Percentiles rank a stretch among this genome's conserved stretches.
Evolutionary conservation across 1,140 invertebrate species (phyloP).

Genomic region (Drosophila sturtevanti): DNA sequence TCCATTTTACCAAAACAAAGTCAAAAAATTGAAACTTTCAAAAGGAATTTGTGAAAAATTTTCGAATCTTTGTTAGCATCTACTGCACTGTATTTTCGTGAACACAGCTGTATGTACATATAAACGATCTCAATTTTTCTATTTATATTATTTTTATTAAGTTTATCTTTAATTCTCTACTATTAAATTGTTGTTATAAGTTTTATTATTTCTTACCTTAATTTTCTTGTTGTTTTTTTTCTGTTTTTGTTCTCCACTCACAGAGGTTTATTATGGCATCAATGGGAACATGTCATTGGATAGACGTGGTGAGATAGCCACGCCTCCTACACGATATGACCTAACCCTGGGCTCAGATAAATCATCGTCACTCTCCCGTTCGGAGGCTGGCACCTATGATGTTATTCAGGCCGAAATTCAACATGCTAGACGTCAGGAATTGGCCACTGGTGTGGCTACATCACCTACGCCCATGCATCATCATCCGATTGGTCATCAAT

Average conservation of each 20-base stretch:
- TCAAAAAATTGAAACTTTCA: too few relatives aligned
- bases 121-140: too few relatives aligned
- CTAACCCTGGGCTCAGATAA: slow-evolving; percentile 80
- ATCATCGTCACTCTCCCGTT: slow-evolving; percentile 80
- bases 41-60: too few relatives aligned
- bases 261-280: slow-evolving; percentile 80
- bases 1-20: too few relatives aligned
- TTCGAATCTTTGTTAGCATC: too few relatives aligned
- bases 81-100: too few relatives aligned
- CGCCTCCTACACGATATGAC: slow-evolving; percentile 73
- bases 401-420: slow-evolving; percentile 80
- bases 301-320: slow-evolving; percentile 74
- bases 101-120: too few relatives aligned
- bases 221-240: slow-evolving; percentile 18
- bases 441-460: slow-evolving; percentile 68
- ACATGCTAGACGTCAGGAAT: slow-evolving; percentile 73
- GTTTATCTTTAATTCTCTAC: not conserved
- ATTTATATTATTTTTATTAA: not conserved
- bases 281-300: slow-evolving; percentile 82
- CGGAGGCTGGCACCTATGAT: slow-evolving; percentile 81
- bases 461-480: slow-evolving; percentile 11
- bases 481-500: slow-evolving; percentile 1
- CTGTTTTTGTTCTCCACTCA: not conserved
- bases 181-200: slow-evolving; percentile 19
- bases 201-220: slow-evolving; percentile 22